Base-by-base conservation (phyloP, 2,888 invertebrate species). In the Malthinus seriepunctatus region DNA sequence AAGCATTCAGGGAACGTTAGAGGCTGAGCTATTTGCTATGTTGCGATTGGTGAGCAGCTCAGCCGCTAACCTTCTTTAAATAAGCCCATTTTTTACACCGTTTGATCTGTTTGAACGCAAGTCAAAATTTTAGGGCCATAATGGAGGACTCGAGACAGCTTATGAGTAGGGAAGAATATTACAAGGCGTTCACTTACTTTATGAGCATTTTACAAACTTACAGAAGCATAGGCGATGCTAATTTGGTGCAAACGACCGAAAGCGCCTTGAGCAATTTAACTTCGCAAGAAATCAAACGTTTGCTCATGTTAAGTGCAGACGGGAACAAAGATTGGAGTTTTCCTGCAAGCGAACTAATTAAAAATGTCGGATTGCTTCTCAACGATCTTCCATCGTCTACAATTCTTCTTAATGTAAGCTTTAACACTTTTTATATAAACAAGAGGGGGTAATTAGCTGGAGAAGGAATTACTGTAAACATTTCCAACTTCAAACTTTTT, bases 321-420 rank as follows among this genome's bases (percentile, higher is more conserved):
- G 53, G 37, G 2, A 31, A 54, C 4, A 39, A 37, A 15, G 46
- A 9, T 4, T 60, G 60, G 60, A 60, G 6, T 2, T 15, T 11
- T 9, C 34, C 55, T 5, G 51, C 54, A 2, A 54, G 32, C 8
- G 44, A 55, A 47, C 47, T 60, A 34, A 14, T 60, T n/a, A 54
- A 51, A 11, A 14, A 60, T 42, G 33, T 55, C 1, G 55, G 55
- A n/a, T 15, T 60, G 0, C 31, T 60, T 2, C 42, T 60, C 2
- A 46, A 55, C 8, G 32, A 32, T 9, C 51, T 51, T 31, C 39
- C 44, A 1, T n/a, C 31, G 23, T 32, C 50, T 0, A 37, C 50
- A 2, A 34, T 37, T 11, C 51, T 60, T 35, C 47, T 60, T 4
- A 60, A 60, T 39, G 60, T 60, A 55, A 59, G 46, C 32, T 38